phyloP scores from a whole-genome alignment of 2,113 vertebrate species.

The Grus americana region DNA sequence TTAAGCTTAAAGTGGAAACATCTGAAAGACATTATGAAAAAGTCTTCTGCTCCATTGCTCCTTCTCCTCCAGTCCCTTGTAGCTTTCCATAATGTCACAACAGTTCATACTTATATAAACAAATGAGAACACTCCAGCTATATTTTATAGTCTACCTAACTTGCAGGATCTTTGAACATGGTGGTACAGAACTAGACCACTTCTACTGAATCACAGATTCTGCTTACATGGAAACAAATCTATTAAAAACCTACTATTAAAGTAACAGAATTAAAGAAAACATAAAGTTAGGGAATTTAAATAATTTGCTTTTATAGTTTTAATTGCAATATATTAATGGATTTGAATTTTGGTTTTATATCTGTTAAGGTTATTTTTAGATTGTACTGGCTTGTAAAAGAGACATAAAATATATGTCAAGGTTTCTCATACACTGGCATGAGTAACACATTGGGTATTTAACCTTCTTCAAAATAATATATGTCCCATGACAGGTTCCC shows the following conservation, averaged over 20 bases:
- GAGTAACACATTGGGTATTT: not conserved
- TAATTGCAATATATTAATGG: not conserved
- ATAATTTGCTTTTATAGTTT: not conserved
- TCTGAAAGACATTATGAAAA: not conserved
- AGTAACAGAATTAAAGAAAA: not conserved
- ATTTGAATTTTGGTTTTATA: not conserved
- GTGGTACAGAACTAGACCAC: not conserved
- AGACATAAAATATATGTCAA: not conserved
- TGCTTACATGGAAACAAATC: not conserved
- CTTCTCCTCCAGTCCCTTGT: not conserved
- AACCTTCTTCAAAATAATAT: not conserved
- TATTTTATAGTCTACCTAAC: not conserved
- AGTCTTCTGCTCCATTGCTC: not conserved
- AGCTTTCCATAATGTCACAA: not conserved
- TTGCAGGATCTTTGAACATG: not conserved
- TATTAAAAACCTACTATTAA: not conserved
- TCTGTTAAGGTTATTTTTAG: not conserved
- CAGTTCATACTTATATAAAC: not conserved
- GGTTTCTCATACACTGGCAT: not conserved
- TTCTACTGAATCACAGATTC: not conserved
- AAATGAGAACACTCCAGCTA: not conserved
- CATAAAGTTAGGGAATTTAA: not conserved
- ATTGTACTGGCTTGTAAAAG: not conserved
- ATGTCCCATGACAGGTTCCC: not conserved
- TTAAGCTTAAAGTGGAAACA: not conserved